Evolutionary conservation across 2,113 vertebrate species (phyloP), one percentile per base, ranked within the genome.

Genomic region (Rynchops niger): DNA sequence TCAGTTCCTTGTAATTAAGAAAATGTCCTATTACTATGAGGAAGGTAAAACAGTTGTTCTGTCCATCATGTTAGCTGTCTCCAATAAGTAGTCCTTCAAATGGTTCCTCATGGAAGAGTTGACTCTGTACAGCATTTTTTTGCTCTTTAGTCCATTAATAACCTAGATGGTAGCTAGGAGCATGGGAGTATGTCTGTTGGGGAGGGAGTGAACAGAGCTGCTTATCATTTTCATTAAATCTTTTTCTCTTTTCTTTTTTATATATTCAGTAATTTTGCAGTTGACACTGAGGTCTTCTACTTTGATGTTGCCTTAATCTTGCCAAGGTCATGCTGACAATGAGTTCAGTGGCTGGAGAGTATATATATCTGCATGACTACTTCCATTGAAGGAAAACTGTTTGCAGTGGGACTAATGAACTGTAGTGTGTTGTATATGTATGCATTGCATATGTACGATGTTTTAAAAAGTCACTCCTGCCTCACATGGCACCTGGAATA

Each of bases 291-390:
- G 34, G 47, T 81, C 40, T 80, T 88, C 43, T 36, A 59, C 50
- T 93, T 70, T 83, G 63, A 78, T 77, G 63, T 49, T 78, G 32
- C 25, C 12, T 62, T 80, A 50, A 14, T 29, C 5, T 43, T 88
- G 63, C 82, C 76, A 88, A 88, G 67, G 69, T 92, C 93, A 53
- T 58, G 55, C 55, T 96, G 76, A 94, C 82, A 90, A 47, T 43
- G 42, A 79, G 12, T 61, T 83, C 61, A 69, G 62, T 65, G 40
- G 7, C 86, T 93, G 53, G 30, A 86, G 76, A 88, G 71, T 38
- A 77, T 77, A 30, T 79, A 6, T 34, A 61, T 79, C 59, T 76
- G 49, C 66, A 72, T 83, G 66, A 82, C 66, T 79, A 56, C 42
- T 86, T 92, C 66, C 53, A 77, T 0, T 93, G 79, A 72, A 92